These are phyloP conservation scores for Dryobotodes eremita DNA, from an alignment of 2,888 invertebrate genomes.

Conservation along the genomic window DNA sequence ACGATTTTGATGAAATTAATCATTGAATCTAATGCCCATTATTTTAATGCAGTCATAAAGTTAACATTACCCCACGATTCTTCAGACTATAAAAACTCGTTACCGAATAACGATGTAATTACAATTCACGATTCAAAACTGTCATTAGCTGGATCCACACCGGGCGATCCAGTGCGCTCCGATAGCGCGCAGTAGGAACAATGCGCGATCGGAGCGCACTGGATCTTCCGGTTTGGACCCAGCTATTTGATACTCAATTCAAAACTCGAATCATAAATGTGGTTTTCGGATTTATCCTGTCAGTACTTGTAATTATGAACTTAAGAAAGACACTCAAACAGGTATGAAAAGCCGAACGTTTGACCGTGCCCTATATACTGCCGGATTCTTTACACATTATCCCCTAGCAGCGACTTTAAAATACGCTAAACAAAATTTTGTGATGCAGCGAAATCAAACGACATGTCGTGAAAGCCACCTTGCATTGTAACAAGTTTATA, in stretches of 20 bases:
- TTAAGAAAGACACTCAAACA: neutral
- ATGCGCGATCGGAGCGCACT: too few relatives aligned
- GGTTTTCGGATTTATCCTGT: neutral
- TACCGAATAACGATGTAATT: neutral
- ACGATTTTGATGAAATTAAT: slow-evolving; percentile 2
- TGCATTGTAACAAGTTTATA: slow-evolving; percentile 59
- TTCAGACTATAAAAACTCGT: slow-evolving; percentile 16
- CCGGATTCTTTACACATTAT: neutral
- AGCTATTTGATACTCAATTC: neutral
- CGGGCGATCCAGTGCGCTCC: too few relatives aligned
- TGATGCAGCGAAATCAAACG: slow-evolving; percentile 44
- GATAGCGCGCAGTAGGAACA: too few relatives aligned
- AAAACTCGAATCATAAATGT: neutral
- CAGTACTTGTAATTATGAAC: neutral
- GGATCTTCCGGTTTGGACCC: too few relatives aligned
- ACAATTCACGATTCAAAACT: neutral
- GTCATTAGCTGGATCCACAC: too few relatives aligned
- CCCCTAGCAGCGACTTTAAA: slow-evolving; percentile 12
- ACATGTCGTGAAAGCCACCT: slow-evolving; percentile 66
- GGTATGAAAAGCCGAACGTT: too few relatives aligned
- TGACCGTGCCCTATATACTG: too few relatives aligned
- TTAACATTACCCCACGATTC: neutral
- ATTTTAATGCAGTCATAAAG: neutral
- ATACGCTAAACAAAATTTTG: slow-evolving; percentile 45
- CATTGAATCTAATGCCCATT: neutral